Conservation (phyloP, 1,140 invertebrate species). For the Globodera rostochiensis region DNA sequence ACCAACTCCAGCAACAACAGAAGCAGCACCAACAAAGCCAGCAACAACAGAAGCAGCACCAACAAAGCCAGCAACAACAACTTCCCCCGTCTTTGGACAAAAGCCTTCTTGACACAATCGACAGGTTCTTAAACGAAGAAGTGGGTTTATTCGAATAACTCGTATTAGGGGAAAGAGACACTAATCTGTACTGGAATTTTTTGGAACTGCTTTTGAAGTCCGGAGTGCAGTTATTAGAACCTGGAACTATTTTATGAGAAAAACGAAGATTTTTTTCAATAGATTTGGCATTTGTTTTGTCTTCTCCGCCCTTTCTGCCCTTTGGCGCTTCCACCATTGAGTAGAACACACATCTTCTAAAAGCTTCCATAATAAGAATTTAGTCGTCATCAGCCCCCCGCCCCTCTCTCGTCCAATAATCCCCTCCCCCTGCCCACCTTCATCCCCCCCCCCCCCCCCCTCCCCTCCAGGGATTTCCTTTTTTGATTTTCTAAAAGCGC, state of each 20-base stretch:
- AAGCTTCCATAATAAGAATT: neutral
- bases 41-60: neutral
- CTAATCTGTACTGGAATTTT: too few species aligned
- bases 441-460: neutral
- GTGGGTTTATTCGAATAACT: constrained; percentile 7
- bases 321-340: neutral
- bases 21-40: neutral
- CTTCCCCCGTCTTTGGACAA: neutral
- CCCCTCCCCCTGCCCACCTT: neutral
- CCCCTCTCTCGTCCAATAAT: neutral
- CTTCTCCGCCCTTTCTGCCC: neutral
- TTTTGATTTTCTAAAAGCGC: neutral
- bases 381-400: neutral
- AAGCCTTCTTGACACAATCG: constrained; percentile 15
- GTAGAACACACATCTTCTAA: neutral
- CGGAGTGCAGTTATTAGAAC: too few species aligned
- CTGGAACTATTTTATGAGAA: too few species aligned
- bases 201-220: neutral
- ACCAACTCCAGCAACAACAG: neutral
- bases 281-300: neutral
- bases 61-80: neutral
- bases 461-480: neutral
- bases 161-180: too few species aligned
- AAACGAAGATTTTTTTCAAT: too few species aligned
- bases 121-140: constrained; percentile 20